These are phyloP conservation scores for Bicyclus anynana DNA, from an alignment of 1,140 invertebrate genomes.

Conservation along the genomic window DNA sequence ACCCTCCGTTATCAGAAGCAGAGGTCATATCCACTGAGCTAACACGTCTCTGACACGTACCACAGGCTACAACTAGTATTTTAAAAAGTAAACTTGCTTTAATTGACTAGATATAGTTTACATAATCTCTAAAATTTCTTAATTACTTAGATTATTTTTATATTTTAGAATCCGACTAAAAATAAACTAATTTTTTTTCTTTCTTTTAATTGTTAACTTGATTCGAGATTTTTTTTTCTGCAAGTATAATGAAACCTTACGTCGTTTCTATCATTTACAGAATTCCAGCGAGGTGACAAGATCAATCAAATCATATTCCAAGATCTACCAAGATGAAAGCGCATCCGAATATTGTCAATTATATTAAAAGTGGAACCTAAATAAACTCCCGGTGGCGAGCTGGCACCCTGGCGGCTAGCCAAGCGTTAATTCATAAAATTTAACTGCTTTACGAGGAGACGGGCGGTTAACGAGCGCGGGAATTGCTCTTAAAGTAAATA, in stretches of 20 bases:
- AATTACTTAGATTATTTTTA: no score
- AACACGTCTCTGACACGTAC: no score
- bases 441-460: constrained; percentile 50
- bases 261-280: no score
- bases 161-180: no score
- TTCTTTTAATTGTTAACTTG: no score
- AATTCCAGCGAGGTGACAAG: neutral
- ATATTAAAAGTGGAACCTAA: constrained; percentile 55
- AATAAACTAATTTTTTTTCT: no score
- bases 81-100: no score
- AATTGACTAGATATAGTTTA: no score
- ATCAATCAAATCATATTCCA: constrained; percentile 1
- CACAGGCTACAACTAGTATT: no score
- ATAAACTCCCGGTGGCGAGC: constrained; percentile 51
- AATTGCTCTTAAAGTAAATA: constrained; percentile 46
- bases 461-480: constrained; percentile 50
- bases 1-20: no score
- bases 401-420: constrained; percentile 46
- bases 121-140: no score
- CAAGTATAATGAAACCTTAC: neutral
- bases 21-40: no score
- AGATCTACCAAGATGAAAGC: constrained; percentile 42
- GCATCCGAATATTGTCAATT: constrained; percentile 58
- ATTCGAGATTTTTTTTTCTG: neutral
- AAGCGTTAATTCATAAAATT: constrained; percentile 69